These are phyloP conservation scores for Schmidtea mediterranea DNA, from an alignment of 1,140 invertebrate species.

Conservation along the genomic window DNA sequence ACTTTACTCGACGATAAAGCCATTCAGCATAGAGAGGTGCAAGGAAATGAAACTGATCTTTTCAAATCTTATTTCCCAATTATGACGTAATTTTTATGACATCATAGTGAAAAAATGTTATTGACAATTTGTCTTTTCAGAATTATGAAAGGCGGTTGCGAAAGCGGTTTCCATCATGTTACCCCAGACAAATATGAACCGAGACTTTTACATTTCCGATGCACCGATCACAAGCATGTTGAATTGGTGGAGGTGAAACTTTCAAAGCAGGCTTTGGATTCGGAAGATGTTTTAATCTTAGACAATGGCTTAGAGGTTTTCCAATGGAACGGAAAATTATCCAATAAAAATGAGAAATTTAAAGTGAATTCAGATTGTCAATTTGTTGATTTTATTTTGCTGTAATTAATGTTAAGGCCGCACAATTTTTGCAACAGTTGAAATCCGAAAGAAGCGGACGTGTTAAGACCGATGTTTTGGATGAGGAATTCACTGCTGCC, in stretches of 20 bases:
- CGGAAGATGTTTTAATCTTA: constrained; percentile 62
- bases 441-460: background rate
- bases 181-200: constrained; percentile 28
- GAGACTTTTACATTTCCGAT: constrained; percentile 36
- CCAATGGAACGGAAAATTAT: constrained; percentile 34
- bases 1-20: constrained; percentile 42
- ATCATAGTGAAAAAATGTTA: too few relatives aligned
- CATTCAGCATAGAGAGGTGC: constrained; percentile 50
- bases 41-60: constrained; percentile 47
- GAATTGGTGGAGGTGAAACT: constrained; percentile 24
- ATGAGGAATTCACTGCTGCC: background rate
- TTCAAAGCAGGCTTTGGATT: constrained; percentile 35
- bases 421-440: constrained; percentile 1
- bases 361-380: constrained; percentile 10
- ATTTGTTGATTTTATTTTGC: background rate
- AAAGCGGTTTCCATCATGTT: constrained; percentile 31
- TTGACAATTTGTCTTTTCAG: too few relatives aligned
- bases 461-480: background rate
- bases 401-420: background rate
- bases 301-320: constrained; percentile 48
- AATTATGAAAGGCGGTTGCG: constrained; percentile 32
- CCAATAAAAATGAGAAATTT: constrained; percentile 18
- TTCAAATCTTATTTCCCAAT: constrained; percentile 43
- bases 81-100: constrained; percentile 24
- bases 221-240: constrained; percentile 31